A percentile compares a stretch with the other conserved stretches of the same genome.
phyloP scores from a whole-genome alignment of 2,888 invertebrate genomes.

The Cosmia trapezina region DNA sequence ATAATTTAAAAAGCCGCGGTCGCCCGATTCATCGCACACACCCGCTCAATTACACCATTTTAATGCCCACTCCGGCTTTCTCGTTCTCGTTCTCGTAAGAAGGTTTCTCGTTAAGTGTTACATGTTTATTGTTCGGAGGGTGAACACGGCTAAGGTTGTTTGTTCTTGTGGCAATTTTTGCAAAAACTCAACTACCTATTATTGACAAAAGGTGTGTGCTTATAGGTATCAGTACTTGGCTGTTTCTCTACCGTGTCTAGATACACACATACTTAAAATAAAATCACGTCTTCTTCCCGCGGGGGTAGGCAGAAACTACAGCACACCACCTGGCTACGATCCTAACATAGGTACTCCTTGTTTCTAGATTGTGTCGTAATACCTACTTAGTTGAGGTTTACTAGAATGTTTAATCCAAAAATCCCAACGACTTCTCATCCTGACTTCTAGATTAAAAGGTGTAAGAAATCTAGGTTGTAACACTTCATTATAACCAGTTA shows the following conservation, averaged over 20 bases:
- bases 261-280: background rate
- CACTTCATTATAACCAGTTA: no score
- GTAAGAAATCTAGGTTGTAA: no score
- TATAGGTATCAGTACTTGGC: constrained; percentile 9
- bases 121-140: constrained; percentile 52
- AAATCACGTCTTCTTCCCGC: background rate
- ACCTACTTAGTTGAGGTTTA: background rate
- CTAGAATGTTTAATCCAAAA: background rate
- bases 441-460: background rate
- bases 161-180: constrained; percentile 29
- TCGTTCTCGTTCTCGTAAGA: constrained; percentile 39
- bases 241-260: background rate
- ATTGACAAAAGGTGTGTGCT: background rate
- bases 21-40: constrained; percentile 59
- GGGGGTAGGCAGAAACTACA: background rate
- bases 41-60: constrained; percentile 62
- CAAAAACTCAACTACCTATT: background rate
- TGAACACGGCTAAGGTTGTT: constrained; percentile 28
- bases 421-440: background rate
- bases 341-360: background rate
- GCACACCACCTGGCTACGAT: background rate
- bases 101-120: constrained; percentile 48
- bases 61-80: constrained; percentile 56
- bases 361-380: background rate
- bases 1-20: constrained; percentile 67